phyloP scores from a whole-genome alignment of 2,797 vertebrate species.

The Characodon lateralis region DNA sequence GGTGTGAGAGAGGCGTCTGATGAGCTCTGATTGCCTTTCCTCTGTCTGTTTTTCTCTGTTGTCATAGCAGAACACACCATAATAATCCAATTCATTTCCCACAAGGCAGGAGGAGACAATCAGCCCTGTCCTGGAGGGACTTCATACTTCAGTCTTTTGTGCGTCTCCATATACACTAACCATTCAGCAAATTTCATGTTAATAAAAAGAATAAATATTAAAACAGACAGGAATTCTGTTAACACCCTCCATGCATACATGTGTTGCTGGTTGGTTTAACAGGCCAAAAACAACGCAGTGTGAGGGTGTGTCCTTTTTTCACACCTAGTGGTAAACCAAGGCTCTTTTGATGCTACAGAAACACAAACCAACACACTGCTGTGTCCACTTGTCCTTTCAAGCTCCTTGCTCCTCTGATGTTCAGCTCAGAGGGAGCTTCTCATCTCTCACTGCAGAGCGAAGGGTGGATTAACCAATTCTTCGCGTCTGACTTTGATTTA shows the following conservation, averaged over 20 bases:
- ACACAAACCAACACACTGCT: constrained; percentile 51
- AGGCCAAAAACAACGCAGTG: not conserved
- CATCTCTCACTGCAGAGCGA: constrained; percentile 47
- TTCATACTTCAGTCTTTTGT: constrained; percentile 51
- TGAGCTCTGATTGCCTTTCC: constrained; percentile 80
- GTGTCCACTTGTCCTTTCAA: constrained; percentile 55
- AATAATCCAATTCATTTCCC: constrained; percentile 78
- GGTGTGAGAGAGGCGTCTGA: constrained; percentile 80
- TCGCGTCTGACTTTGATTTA: constrained; percentile 45
- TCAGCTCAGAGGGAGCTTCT: constrained; percentile 55
- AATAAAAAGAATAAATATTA: constrained; percentile 13
- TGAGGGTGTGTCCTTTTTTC: constrained; percentile 38
- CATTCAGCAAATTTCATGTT: constrained; percentile 41
- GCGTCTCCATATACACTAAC: constrained; percentile 45
- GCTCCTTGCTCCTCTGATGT: constrained; percentile 43
- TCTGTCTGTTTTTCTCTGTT: constrained; percentile 79
- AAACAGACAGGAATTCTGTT: constrained; percentile 12
- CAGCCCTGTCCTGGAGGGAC: constrained; percentile 45
- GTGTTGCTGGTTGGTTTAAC: constrained; percentile 19
- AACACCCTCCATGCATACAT: not conserved
- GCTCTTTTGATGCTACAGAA: constrained; percentile 37
- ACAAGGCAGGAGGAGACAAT: constrained; percentile 66
- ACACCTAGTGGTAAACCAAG: constrained; percentile 54
- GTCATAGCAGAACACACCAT: constrained; percentile 76
- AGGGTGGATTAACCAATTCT: constrained; percentile 53